Base-by-base conservation (phyloP, 2,888 invertebrate species). In the Agrilus mali region DNA sequence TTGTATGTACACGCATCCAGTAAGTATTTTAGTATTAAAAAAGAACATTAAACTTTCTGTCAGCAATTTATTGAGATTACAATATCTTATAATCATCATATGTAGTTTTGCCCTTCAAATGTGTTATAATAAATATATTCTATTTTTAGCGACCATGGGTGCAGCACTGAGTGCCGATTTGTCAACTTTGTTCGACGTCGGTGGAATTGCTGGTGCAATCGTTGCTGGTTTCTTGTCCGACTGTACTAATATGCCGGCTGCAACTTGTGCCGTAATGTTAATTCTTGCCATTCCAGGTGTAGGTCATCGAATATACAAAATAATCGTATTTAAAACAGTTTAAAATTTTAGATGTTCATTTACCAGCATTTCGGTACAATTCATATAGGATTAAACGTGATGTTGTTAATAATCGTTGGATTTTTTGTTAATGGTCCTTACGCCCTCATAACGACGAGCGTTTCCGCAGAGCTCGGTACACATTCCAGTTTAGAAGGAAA, bases 391-490 rank as follows among this genome's bases (percentile, higher is more conserved):
- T 51, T 76, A 1, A 87, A 82, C 62, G 73, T 85, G 51, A 49
- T 73, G 15, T 66, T 94, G 49, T 70, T 95, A 47, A 60, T 88
- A 41, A 45, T 82, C 4, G 80, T 81, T 31, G 95, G 95, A 4
- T 67, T 82, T 49, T 67, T 95, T 38, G 95, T 96, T 0, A 96
- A 96, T 67, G 96, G 94, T 0, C 96, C 96, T 0, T 96, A 96
- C 64, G 88, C 94, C 5, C 73, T 96, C 41, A 96, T 96, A 59
- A 96, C 96, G 3, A 96, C 96, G 0, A 92, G 94, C 0, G 95
- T 96, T 33, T 89, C 92, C 42, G 90, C 96, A 0, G 95, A 96
- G 61, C 72, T 96, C 6, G 93, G 96, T 13, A 86, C 89, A 0
- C 93, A 94, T 70, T 75, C 80, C 50, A 83, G 83, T 47, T 70